Evolutionary conservation across 2,888 invertebrate species (phyloP).

Genomic region (Smittia aterrima): DNA sequence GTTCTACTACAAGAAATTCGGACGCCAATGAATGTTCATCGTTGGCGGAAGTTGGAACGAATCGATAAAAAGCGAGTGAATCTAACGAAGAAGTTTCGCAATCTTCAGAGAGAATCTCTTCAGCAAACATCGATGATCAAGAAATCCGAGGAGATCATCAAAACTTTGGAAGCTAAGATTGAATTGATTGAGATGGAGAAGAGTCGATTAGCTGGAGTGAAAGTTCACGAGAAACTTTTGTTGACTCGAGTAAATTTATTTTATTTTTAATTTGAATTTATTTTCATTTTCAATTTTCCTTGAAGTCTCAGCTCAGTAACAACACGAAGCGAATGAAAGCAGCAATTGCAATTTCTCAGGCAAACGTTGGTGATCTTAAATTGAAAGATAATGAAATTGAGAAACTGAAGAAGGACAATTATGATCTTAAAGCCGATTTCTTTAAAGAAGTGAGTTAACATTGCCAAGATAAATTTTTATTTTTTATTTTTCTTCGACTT

Average conservation of each 20-base stretch:
- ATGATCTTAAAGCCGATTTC: background rate
- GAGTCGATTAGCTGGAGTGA: background rate
- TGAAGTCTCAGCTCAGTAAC: background rate
- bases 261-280: background rate
- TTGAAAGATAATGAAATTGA: conserved; percentile 9
- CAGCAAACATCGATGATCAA: background rate
- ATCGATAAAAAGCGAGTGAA: conserved; percentile 57
- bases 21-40: conserved; percentile 70
- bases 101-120: background rate
- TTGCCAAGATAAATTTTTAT: too few species aligned
- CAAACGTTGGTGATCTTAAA: background rate
- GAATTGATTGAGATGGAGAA: background rate
- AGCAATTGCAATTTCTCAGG: conserved; percentile 22
- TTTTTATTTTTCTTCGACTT: too few species aligned
- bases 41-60: conserved; percentile 71
- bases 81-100: background rate
- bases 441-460: conserved; percentile 27
- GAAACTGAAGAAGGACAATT: conserved; percentile 4
- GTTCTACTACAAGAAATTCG: conserved; percentile 67
- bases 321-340: conserved; percentile 38
- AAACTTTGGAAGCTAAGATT: background rate
- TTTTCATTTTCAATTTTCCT: background rate
- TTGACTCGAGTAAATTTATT: background rate
- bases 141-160: conserved; percentile 5
- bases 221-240: background rate